Base-by-base conservation (phyloP, 2,888 invertebrate species). In the Epinotia nisella region DNA sequence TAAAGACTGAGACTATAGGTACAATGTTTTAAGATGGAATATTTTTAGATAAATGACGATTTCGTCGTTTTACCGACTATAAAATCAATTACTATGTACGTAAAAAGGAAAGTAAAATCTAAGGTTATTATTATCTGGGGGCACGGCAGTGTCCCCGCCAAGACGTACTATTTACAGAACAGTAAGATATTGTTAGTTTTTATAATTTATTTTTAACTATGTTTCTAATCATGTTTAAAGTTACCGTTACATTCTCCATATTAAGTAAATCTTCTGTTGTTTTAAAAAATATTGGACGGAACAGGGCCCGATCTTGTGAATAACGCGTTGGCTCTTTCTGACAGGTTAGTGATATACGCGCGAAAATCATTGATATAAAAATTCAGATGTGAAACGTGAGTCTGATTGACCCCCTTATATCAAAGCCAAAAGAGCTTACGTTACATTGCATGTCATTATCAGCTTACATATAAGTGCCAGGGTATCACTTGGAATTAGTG, bases 1-100 rank as follows among this genome's bases (percentile, higher is more conserved):
- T 62, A 3, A 62, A 70, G 70, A 70, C 61, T 70, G 70, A 70
- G 41, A 56, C 17, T 56, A 35, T 35, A 61, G 60, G 39, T 53
- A 69, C 41, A 56, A 62, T 56, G 1, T 10, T 61, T 59, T 60
- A 51, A 58, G 4, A 58, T 1, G 39, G 39, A 69, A 60, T 61
- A 13, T 62, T 62, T 70, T 70, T 69, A 53, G 69, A 70, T 60
- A 53, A 24, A 51, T 51, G 10, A 29, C 17, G 35, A n/a, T 24
- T 53, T 64, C 35, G 19, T 39, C 35, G 13, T 29, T 29, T 65
- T 51, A 55, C 24, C 3, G n/a, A 49, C 17, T 24, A 19, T 51
- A 17, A 60, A 21, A 21, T 19, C 21, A 39, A 11, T 13, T 21
- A 60, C 21, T 11, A 17, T 35, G 41, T 55, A 39, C 39, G n/a